Percentiles rank a stretch among this genome's conserved stretches.
Evolutionary conservation across 2,888 invertebrate genomes (phyloP).

Genomic region (Mythimna loreyi): DNA sequence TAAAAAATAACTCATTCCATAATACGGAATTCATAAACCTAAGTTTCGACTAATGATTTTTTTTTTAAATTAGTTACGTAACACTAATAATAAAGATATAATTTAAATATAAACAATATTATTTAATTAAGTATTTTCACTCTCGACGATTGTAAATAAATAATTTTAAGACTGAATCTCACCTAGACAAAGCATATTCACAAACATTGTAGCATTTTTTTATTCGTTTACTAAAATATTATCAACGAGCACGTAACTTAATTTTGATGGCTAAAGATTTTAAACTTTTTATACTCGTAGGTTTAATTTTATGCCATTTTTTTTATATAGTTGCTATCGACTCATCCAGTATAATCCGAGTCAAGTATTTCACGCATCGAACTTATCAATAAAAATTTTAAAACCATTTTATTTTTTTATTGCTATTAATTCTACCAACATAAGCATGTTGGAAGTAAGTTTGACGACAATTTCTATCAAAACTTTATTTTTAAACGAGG

Average conservation of each 20-base stretch:
- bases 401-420: too few species aligned
- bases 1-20: neutral
- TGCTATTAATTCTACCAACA: too few species aligned
- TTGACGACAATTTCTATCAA: too few species aligned
- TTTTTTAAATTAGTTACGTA: neutral
- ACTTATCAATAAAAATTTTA: too few species aligned
- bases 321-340: neutral
- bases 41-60: neutral
- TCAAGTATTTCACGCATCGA: too few species aligned
- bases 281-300: neutral
- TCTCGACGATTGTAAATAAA: conserved; percentile 14
- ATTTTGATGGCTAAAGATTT: neutral
- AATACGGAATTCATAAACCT: neutral
- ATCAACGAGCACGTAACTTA: neutral
- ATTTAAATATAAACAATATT: conserved; percentile 5
- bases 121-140: neutral
- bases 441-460: too few species aligned
- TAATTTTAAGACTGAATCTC: neutral
- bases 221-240: neutral
- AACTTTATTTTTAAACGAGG: too few species aligned
- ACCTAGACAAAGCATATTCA: conserved; percentile 8
- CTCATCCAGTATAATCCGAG: neutral
- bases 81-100: conserved; percentile 28
- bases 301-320: neutral
- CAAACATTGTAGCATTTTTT: conserved; percentile 11